Percentiles rank a stretch among this genome's conserved stretches.
phyloP scores from a whole-genome alignment of 2,113 vertebrate species.

The Dipodomys stephensi region DNA sequence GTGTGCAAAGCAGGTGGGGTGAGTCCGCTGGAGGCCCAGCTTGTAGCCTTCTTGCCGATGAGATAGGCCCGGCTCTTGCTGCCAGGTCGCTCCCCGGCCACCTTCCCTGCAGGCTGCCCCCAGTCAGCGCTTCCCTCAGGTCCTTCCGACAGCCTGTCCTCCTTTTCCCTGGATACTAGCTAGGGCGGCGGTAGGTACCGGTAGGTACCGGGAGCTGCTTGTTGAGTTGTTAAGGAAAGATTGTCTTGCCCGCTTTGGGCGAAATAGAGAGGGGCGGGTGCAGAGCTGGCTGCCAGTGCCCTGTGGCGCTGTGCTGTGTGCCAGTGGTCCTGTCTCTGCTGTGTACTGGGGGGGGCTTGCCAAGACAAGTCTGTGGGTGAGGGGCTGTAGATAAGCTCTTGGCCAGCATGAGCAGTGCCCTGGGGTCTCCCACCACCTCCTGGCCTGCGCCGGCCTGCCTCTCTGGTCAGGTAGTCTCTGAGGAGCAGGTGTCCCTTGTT shows the following conservation, averaged over 20 bases:
- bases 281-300: constrained; percentile 48
- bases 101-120: background rate
- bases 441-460: background rate
- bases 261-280: constrained; percentile 43
- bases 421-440: background rate
- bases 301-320: background rate
- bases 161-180: background rate
- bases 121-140: background rate
- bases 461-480: background rate
- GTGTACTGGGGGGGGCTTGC: too few species aligned
- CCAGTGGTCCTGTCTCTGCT: background rate
- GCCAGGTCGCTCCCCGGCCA: background rate
- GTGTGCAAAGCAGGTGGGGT: background rate
- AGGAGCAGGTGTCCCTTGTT: background rate
- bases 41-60: background rate
- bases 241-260: constrained; percentile 67
- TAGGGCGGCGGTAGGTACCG: background rate
- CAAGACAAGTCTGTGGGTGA: background rate
- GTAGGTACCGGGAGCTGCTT: background rate
- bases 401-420: background rate
- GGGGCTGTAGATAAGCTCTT: too few species aligned
- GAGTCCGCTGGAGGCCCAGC: background rate
- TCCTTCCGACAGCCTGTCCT: background rate
- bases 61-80: background rate
- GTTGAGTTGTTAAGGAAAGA: background rate